Conservation (phyloP, 2,888 invertebrate species). For the Melanostoma scalare region DNA sequence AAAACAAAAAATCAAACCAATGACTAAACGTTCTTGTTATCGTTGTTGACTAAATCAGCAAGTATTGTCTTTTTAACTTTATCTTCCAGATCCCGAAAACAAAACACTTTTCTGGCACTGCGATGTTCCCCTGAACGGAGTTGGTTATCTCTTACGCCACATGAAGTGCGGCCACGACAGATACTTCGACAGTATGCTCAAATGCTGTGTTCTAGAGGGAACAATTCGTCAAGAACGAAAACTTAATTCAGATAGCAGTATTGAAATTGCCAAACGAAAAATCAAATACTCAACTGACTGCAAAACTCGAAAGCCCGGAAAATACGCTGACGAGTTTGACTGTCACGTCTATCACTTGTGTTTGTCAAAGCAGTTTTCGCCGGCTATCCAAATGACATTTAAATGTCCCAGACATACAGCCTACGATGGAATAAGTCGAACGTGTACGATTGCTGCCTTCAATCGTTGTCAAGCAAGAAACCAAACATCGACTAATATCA, state of each 20-base stretch:
- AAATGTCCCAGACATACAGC: slow-evolving; percentile 65
- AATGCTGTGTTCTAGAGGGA: slow-evolving; percentile 69
- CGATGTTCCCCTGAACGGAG: slow-evolving; percentile 68
- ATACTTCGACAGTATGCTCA: slow-evolving; percentile 59
- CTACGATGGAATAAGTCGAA: slow-evolving; percentile 53
- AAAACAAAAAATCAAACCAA: no score
- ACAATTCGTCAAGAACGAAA: slow-evolving; percentile 50
- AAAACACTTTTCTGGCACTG: slow-evolving; percentile 73
- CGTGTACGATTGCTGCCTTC: slow-evolving; percentile 61
- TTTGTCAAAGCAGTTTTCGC: slow-evolving; percentile 53
- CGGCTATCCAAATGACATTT: slow-evolving; percentile 66
- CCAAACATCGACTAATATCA: slow-evolving; percentile 15
- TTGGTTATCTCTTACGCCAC: slow-evolving; percentile 64
- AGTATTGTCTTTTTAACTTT: background rate
- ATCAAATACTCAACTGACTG: slow-evolving; percentile 42
- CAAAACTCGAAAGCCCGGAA: slow-evolving; percentile 49
- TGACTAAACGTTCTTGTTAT: no score
- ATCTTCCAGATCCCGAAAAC: slow-evolving; percentile 62
- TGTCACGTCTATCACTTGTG: slow-evolving; percentile 73
- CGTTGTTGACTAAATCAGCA: no score
- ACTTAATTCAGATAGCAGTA: background rate
- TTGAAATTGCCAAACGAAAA: background rate
- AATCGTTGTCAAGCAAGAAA: slow-evolving; percentile 42
- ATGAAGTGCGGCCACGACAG: slow-evolving; percentile 72
- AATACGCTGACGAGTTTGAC: slow-evolving; percentile 68